A percentile compares a stretch with the other conserved stretches of the same genome.
Conservation (phyloP, 92 coral and sea anemone species). For the Chrysogorgia sp. region DNA sequence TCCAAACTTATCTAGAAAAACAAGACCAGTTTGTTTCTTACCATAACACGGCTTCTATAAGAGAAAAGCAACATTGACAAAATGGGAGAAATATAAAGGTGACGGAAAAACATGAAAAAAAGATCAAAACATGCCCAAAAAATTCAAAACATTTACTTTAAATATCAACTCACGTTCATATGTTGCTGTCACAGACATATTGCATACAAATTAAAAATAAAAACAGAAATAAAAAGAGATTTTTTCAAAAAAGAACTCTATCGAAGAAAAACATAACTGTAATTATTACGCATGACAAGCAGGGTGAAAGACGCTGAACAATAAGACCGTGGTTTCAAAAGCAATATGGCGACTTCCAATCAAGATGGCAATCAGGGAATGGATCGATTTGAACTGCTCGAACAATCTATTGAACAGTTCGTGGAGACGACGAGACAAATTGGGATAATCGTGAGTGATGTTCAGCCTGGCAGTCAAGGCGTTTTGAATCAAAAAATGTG, state of each 20-base stretch:
- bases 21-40: background rate
- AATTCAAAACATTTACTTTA: background rate
- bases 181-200: slow-evolving; percentile 25
- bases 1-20: background rate
- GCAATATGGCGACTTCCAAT: slow-evolving; percentile 30
- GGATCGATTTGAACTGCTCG: slow-evolving; percentile 89
- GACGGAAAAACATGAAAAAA: background rate
- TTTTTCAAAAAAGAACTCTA: background rate
- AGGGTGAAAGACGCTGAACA: background rate
- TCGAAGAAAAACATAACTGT: slow-evolving; percentile 3
- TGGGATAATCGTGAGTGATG: slow-evolving; percentile 98
- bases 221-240: background rate
- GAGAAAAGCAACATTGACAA: background rate
- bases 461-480: slow-evolving; percentile 99
- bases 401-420: slow-evolving; percentile 97
- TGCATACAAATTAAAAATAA: background rate
- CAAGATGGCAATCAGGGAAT: slow-evolving; percentile 20
- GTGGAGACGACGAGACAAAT: slow-evolving; percentile 97
- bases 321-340: background rate
- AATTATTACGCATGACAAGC: background rate
- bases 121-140: background rate
- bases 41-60: slow-evolving; percentile 37
- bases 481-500: slow-evolving; percentile 98
- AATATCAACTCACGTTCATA: slow-evolving; percentile 26
- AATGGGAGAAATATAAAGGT: background rate